These are phyloP conservation scores for Hedya salicella DNA, from an alignment of 2,888 invertebrate genomes.

Conservation along the genomic window DNA sequence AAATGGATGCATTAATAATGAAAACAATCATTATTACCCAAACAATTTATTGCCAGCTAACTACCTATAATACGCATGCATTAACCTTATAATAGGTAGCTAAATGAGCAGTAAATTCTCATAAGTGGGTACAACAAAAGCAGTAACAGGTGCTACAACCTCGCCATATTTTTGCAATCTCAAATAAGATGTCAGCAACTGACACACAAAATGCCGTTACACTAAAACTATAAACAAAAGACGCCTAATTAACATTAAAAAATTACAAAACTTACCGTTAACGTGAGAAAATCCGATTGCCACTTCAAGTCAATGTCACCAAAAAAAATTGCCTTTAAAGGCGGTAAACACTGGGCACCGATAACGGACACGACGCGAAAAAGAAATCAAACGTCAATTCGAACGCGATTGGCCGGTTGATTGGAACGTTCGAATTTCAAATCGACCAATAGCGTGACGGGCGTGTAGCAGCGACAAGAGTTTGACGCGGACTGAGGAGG, in stretches of 20 bases:
- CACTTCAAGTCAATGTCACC: constrained; percentile 67
- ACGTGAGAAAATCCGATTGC: constrained; percentile 74
- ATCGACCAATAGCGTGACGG: constrained; percentile 63
- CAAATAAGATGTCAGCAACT: constrained; percentile 33
- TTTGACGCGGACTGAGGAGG: constrained; percentile 73
- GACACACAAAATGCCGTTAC: constrained; percentile 48
- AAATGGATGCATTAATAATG: neutral
- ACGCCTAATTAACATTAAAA: constrained; percentile 57
- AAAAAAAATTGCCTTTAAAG: constrained; percentile 53
- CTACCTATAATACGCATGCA: neutral
- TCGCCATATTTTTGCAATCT: constrained; percentile 27
- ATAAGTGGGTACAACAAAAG: constrained; percentile 32
- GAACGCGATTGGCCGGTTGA: constrained; percentile 72
- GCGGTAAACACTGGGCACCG: constrained; percentile 53
- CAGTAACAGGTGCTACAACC: neutral
- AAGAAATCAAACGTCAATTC: constrained; percentile 73
- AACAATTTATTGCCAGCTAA: neutral
- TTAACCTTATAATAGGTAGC: neutral
- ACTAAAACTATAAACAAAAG: constrained; percentile 53
- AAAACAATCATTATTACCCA: neutral
- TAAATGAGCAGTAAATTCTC: constrained; percentile 12
- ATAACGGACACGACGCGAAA: constrained; percentile 71
- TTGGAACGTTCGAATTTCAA: constrained; percentile 74
- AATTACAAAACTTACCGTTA: constrained; percentile 65
- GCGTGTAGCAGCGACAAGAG: constrained; percentile 69